Conservation (phyloP, 35 echinoderm and acorn worm genomes). For the Anneissia japonica region DNA sequence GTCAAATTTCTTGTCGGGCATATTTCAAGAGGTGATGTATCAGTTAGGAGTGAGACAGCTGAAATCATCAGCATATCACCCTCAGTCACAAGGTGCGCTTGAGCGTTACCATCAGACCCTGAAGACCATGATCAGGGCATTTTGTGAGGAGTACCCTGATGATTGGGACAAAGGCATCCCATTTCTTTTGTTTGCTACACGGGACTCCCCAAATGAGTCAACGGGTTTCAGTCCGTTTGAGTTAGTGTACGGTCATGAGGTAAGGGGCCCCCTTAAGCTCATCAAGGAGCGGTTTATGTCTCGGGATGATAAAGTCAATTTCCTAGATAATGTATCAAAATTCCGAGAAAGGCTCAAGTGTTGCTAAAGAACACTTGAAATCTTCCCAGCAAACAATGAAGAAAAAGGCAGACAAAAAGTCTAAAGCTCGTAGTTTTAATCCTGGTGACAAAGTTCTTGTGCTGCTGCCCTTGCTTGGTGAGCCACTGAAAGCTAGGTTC, state of each 20-base stretch:
- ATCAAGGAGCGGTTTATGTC: background rate
- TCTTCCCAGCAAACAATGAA: conserved; percentile 1
- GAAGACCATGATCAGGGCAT: background rate
- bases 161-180: conserved; percentile 11
- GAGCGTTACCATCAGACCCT: conserved; percentile 3
- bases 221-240: conserved; percentile 11
- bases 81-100: background rate
- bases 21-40: background rate
- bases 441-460: background rate
- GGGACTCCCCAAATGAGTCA: background rate
- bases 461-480: background rate
- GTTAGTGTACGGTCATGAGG: conserved; percentile 4
- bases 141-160: background rate
- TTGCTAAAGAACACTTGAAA: background rate
- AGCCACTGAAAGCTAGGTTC: background rate
- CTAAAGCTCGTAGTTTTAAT: background rate
- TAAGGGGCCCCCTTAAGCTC: conserved; percentile 1
- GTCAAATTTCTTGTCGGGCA: conserved; percentile 30
- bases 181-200: background rate
- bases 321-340: conserved; percentile 24
- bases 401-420: background rate
- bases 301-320: background rate
- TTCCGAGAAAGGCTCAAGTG: background rate
- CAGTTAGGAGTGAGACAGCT: background rate
- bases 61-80: background rate